Base-by-base conservation (phyloP, 1,140 invertebrate species). In the Papilio helenus region DNA sequence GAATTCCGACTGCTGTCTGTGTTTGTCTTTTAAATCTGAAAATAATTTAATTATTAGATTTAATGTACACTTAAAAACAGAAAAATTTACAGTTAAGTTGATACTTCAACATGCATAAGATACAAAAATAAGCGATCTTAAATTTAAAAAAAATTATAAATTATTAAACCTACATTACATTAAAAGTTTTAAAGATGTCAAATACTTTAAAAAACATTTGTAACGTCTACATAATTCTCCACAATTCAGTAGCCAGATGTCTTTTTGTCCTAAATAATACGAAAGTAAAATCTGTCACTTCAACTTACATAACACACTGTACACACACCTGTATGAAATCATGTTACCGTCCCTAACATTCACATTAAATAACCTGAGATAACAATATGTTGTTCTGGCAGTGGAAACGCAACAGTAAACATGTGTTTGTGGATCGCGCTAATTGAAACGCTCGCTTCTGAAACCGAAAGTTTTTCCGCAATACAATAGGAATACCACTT, bases 1-100 rank as follows among this genome's bases (percentile, higher is more conserved):
- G 80, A 80, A 76, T 81, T 73, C 55, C 72, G 51, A 73, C 80
- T 3, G 18, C 42, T 74, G 10, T 46, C 51, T 74, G 39, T 44
- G 44, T 44, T 0, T 20, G 10, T 44, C 26, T 68, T 34, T 68
- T 5, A 26, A 12, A 26, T 29, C 26, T 34, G 9, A 68, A 29
- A 29, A 16, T 2, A 68, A 68, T 4, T 29, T 34, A 68, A 29
- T 1, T 1, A 34, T 16, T 1, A 26, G 12, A 29, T 34, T 26
- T 61, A 14, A 26, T 61, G 23, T 55, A 20, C 5, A 1, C 51
- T 9, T 9, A 8, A 55, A 61, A 14, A 61, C n/a, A 61, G 9
- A 0, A 8, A 5, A 34, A 34, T 4, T 1, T 39, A 39, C 34
- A 8, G 7, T 55, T 55, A 9, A 9, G 1, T 20, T 20, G 51